Evolutionary conservation across 1,140 invertebrate genomes (phyloP), one percentile per base, ranked within the genome.

Genomic region (Pinna nobilis): DNA sequence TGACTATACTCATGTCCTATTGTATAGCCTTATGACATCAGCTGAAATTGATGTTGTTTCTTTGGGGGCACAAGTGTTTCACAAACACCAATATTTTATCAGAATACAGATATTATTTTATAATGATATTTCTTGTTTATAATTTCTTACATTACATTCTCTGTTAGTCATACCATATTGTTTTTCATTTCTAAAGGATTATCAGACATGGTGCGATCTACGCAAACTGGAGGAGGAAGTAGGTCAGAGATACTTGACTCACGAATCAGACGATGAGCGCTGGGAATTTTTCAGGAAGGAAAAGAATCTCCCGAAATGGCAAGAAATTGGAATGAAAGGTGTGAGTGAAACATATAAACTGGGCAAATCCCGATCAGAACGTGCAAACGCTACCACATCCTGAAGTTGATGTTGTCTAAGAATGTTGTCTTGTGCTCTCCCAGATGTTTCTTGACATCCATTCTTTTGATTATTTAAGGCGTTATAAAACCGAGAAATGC

Each of bases 201-300:
- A 95, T 89, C 93, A 97, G 89, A 97, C 97, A 0, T 99, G 97
- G 96, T 94, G 93, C 80, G 98, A 99, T 90, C 90, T 99, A 66
- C 92, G 97, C 47, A 92, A 94, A 80, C 90, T 99, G 41, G 98
- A 99, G 90, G 90, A 90, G 20, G 92, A 94, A 86, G 94, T 98
- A 13, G 92, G 93, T 39, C 90, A 92, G 74, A 92, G 98, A 32
- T 99, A 98, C 90, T 91, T 99, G 71, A 99, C 98, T 35, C 97
- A 99, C 84, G 95, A 98, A 88, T 97, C 96, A 18, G 98, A 99
- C 88, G 98, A 99, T 88, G 93, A 93, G 25, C 92, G 97, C 60
- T 99, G 97, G 96, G 92, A 94, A 70, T 83, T 87, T 23, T 92
- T 91, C 78, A 86, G 91, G 23, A 82, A 83, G 49, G 88, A 91